A percentile compares a stretch with the other conserved stretches of the same genome.
Evolutionary conservation across 2,888 invertebrate species (phyloP).

Genomic region (Linyphia triangularis): DNA sequence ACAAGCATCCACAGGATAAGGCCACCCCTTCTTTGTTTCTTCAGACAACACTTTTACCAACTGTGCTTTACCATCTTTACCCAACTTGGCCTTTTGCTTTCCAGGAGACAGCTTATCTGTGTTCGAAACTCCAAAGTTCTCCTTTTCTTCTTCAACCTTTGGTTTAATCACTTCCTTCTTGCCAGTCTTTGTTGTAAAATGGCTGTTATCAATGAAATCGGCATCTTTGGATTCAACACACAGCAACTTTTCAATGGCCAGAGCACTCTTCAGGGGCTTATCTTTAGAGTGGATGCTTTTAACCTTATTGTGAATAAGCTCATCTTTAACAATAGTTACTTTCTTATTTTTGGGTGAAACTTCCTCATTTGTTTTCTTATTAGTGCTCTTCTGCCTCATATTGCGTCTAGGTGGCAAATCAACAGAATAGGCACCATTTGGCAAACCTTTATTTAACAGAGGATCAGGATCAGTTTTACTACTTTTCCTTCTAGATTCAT

Average conservation of each 20-base stretch:
- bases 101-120: constrained; percentile 22
- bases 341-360: constrained; percentile 1
- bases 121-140: constrained; percentile 55
- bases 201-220: not conserved
- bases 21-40: constrained; percentile 23
- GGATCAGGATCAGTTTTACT: not conserved
- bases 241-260: not conserved
- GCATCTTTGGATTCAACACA: constrained; percentile 14
- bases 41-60: constrained; percentile 25
- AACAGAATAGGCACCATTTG: not conserved
- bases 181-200: constrained; percentile 4
- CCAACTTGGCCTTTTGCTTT: constrained; percentile 36
- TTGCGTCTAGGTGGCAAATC: not conserved
- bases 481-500: constrained; percentile 30
- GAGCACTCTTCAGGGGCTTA: not conserved
- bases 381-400: not conserved
- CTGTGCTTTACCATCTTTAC: constrained; percentile 35
- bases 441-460: constrained; percentile 2
- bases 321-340: not conserved
- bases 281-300: not conserved
- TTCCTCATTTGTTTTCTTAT: not conserved
- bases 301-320: constrained; percentile 3
- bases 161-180: constrained; percentile 55
- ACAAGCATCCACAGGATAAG: not conserved
- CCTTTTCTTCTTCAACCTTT: constrained; percentile 72